Evolutionary conservation across 2,888 invertebrate genomes (phyloP), one percentile per base, ranked within the genome.

Genomic region (Chalcis sispes): DNA sequence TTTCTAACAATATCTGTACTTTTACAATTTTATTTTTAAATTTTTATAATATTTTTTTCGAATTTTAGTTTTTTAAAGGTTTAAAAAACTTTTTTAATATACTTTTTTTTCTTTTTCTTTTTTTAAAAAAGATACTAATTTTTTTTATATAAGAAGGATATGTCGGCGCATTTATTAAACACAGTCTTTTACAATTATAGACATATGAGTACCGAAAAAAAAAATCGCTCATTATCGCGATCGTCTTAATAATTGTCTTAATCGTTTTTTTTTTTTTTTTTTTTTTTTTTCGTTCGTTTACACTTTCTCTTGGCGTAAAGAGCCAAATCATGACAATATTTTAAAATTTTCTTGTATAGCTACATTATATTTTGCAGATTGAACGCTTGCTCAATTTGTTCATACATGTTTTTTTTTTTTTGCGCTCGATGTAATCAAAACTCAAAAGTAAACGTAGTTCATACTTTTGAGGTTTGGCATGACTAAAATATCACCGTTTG

Each of bases 91-190:
- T n/a, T n/a, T n/a, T n/a, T n/a, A n/a, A n/a, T n/a, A n/a, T n/a
- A n/a, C n/a, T n/a, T n/a, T n/a, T n/a, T n/a, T n/a, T n/a, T n/a
- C n/a, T n/a, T n/a, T n/a, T n/a, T n/a, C n/a, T n/a, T n/a, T n/a
- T n/a, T n/a, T n/a, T n/a, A n/a, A n/a, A n/a, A n/a, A n/a, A n/a
- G n/a, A n/a, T n/a, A n/a, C n/a, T n/a, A 50, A 29, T 5, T 42
- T 42, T 7, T 46, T 27, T 1, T n/a, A 10, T 65, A 20, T 59
- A 67, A 71, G 74, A 82, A 82, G 82, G 80, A 81, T 82, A 81
- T 76, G 52, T 58, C 71, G 80, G 79, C 69, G 79, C 69, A 78
- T 86, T 86, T 85, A 85, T 86, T 86, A 82, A 85, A 85, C 78
- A 83, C 84, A 85, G 84, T 85, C 85, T 85, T 85, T 77, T 83